phyloP scores from a whole-genome alignment of 2,797 vertebrate species.

The Sebastes hubbsi region DNA sequence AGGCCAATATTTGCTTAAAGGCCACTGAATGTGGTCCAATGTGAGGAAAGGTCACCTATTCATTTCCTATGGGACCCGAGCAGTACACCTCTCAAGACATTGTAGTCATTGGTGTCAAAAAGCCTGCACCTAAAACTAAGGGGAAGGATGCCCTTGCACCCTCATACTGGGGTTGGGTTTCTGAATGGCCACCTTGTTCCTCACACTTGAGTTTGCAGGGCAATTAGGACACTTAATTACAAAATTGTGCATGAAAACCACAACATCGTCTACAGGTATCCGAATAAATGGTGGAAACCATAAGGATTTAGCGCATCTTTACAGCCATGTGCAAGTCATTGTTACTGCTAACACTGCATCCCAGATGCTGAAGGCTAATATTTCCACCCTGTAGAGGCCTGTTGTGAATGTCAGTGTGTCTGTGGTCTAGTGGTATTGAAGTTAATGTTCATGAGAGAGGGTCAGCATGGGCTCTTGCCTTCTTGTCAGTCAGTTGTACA shows the following conservation, averaged over 20 bases:
- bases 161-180: too few species aligned
- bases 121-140: too few species aligned
- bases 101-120: neutral
- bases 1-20: neutral
- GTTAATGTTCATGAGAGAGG: slow-evolving; percentile 2
- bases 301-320: neutral
- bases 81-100: neutral
- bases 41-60: neutral
- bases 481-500: neutral
- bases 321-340: neutral
- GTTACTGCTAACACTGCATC: neutral
- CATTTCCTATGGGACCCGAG: too few species aligned
- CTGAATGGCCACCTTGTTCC: too few species aligned
- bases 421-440: neutral
- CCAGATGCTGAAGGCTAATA: neutral
- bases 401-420: neutral
- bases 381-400: neutral
- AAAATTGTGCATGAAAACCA: neutral
- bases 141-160: too few species aligned
- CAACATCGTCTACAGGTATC: neutral
- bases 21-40: neutral
- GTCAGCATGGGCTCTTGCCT: neutral
- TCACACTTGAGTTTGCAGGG: too few species aligned
- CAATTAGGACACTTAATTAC: too few species aligned
- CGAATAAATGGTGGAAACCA: neutral